Evolutionary conservation across 2,797 vertebrate species (phyloP).

Genomic region (Silurus aristotelis): DNA sequence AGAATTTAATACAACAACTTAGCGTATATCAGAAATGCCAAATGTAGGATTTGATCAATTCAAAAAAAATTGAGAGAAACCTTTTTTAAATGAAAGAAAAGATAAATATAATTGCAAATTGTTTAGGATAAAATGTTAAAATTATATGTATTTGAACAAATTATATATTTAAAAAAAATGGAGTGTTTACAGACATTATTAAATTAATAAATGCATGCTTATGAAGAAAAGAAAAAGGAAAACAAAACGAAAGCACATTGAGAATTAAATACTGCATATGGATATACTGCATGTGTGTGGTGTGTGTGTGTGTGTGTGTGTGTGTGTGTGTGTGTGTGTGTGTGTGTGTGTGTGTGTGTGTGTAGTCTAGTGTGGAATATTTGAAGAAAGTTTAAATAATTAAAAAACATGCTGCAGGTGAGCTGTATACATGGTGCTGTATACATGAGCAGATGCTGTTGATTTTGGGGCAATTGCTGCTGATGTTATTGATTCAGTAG

Average conservation of each 20-base stretch:
- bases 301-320: too few relatives aligned
- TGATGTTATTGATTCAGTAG: background rate
- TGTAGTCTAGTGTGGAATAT: background rate
- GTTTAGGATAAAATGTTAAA: too few relatives aligned
- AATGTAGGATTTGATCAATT: too few relatives aligned
- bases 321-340: too few relatives aligned
- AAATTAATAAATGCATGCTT: background rate
- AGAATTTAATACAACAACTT: background rate
- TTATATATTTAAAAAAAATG: too few relatives aligned
- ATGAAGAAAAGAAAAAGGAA: background rate
- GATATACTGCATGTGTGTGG: too few relatives aligned
- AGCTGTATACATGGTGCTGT: too few relatives aligned
- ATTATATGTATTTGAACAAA: too few relatives aligned
- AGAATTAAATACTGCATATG: background rate
- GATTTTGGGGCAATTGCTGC: too few relatives aligned
- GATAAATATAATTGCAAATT: background rate
- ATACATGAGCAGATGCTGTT: too few relatives aligned
- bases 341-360: background rate
- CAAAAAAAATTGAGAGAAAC: background rate
- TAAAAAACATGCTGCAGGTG: background rate
- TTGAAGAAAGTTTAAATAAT: background rate
- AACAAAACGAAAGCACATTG: background rate
- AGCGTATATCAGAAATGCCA: background rate
- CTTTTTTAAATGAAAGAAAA: too few relatives aligned
- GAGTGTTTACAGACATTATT: background rate